A percentile compares a stretch with the other conserved stretches of the same genome.
Evolutionary conservation across 2,888 invertebrate genomes (phyloP).

Genomic region (Palloptera scutellata): DNA sequence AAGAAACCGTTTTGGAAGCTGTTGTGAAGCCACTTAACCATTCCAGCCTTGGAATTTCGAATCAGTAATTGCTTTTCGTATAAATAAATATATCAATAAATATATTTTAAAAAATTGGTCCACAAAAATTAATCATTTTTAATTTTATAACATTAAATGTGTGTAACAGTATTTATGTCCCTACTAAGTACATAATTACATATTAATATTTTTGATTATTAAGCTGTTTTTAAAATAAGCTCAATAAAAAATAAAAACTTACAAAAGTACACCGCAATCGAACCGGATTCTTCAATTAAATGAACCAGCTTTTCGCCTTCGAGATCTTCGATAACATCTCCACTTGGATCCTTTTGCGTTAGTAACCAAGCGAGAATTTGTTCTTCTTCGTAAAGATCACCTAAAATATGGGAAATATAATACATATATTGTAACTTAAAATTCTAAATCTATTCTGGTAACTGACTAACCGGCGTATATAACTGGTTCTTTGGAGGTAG

Average conservation of each 20-base stretch:
- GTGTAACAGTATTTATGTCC: too few species aligned
- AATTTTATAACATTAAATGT: too few species aligned
- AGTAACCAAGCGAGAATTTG: conserved; percentile 89
- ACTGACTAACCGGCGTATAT: conserved; percentile 81
- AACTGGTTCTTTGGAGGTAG: conserved; percentile 86
- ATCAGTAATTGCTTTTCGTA: too few species aligned
- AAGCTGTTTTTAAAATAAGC: conserved; percentile 28
- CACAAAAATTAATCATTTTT: too few species aligned
- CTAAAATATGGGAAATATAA: conserved; percentile 62
- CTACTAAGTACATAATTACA: conserved; percentile 15
- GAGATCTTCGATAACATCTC: conserved; percentile 87
- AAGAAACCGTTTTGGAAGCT: too few species aligned
- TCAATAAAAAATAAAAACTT: conserved; percentile 65
- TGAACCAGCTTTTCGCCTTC: conserved; percentile 81
- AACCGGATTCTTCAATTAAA: conserved; percentile 80
- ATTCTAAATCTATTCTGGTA: background rate
- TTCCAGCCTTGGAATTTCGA: too few species aligned
- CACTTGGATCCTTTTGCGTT: conserved; percentile 90
- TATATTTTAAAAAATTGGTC: too few species aligned
- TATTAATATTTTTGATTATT: background rate
- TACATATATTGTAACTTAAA: background rate
- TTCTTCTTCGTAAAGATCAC: conserved; percentile 86
- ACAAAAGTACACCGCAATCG: conserved; percentile 92
- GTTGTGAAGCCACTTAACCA: too few species aligned
- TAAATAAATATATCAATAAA: conserved; percentile 23